Base-by-base conservation (phyloP, 2,888 invertebrate genomes). In the Tipula unca region DNA sequence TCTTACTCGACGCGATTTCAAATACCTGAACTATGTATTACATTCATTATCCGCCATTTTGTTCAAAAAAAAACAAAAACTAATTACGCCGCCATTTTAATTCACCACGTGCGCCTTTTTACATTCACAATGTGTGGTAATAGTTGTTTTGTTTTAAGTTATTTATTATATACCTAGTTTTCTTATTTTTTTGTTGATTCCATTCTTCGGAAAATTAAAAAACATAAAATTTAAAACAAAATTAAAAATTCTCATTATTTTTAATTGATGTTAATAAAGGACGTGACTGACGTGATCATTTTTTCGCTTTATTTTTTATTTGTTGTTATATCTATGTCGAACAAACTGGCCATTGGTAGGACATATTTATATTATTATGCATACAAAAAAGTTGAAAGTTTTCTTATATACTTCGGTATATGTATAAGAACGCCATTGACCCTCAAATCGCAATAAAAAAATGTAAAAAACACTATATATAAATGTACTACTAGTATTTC, bases 181-280 rank as follows among this genome's bases (percentile, higher is more conserved):
- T 17, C 69, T 25, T 69, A 25, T 69, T 25, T 69, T 69, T 69
- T 25, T 69, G 20, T 69, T 69, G 5, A 69, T 25, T 69, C 13
- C 25, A 69, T 69, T 14, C 14, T 69, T 14, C 3, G 25, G 25
- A 69, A 69, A 69, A 69, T 69, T 69, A 69, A 69, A 48, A 54
- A 69, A 69, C 69, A 69, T 25, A 25, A 69, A 69, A 69, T 54
- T 54, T n/a, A 48, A 69, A 20, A 25, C 13, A 69, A 69, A 69
- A 69, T 69, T 69, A 69, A 69, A 69, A 69, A 69, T 69, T 69
- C 69, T 69, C 69, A 69, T 69, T 69, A 69, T 69, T 69, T 69
- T 69, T 69, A 69, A 69, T 69, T 69, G 69, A 69, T 69, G 69
- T 69, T 69, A 69, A 69, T 69, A 69, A 69, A 69, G 69, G 69